Conservation (phyloP, 2,113 vertebrate genomes). For the Argyrosomus japonicus region DNA sequence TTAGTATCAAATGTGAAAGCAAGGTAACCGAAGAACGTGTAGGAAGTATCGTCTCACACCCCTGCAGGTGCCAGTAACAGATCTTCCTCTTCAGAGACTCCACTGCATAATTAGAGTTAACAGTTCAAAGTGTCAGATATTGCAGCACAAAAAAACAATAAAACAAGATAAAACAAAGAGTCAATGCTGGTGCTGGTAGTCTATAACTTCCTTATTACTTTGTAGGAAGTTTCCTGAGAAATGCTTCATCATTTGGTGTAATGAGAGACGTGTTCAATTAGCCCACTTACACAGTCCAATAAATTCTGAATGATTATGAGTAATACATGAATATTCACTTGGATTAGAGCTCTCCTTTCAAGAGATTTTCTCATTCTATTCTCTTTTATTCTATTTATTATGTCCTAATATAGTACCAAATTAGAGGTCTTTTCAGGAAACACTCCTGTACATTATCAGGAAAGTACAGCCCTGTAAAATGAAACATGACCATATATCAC, state of each 20-base stretch:
- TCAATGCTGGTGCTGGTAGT: background rate
- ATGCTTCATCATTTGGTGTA: background rate
- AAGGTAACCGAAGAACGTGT: constrained; percentile 4
- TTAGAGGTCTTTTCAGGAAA: background rate
- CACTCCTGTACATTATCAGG: background rate
- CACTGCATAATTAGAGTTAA: constrained; percentile 13
- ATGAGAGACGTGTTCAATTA: background rate
- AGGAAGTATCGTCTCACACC: constrained; percentile 22
- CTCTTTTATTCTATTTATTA: too few relatives aligned
- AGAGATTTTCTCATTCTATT: too few relatives aligned
- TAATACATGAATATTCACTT: background rate
- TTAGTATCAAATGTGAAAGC: background rate
- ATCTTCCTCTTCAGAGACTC: constrained; percentile 38
- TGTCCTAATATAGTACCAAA: background rate
- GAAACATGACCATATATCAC: background rate
- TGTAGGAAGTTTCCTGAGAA: background rate
- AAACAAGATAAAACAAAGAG: background rate
- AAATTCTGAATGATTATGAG: background rate
- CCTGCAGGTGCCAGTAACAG: constrained; percentile 43
- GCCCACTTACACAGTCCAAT: background rate
- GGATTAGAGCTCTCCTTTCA: too few relatives aligned
- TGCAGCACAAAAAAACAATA: background rate
- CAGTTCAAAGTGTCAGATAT: constrained; percentile 12
- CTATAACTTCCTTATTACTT: background rate
- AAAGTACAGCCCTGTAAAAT: background rate